These are phyloP conservation scores for Furcifer pardalis DNA, from an alignment of 2,797 vertebrate species.

Conservation along the genomic window DNA sequence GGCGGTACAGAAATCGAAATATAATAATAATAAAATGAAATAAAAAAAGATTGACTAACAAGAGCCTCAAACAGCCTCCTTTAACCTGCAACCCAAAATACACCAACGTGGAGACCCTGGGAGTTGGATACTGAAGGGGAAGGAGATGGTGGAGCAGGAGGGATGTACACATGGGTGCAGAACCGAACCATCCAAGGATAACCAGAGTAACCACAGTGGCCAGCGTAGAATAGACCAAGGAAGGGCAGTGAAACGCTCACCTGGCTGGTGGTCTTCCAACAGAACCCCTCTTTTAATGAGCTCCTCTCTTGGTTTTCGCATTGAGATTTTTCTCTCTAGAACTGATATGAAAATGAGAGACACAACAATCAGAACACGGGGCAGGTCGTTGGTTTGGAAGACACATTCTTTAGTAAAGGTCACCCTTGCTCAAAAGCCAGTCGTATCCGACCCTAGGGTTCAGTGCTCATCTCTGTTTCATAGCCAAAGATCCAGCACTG, in stretches of 20 bases:
- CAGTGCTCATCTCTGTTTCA: too few relatives aligned
- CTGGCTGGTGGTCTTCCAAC: slow-evolving; percentile 91
- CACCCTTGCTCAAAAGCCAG: too few relatives aligned
- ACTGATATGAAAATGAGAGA: slow-evolving; percentile 80
- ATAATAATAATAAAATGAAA: too few relatives aligned
- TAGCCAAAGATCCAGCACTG: too few relatives aligned
- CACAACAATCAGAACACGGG: slow-evolving; percentile 67
- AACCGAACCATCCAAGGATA: slow-evolving; percentile 23
- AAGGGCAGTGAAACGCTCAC: slow-evolving; percentile 77
- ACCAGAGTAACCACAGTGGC: slow-evolving; percentile 33
- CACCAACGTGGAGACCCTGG: not conserved
- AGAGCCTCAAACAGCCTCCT: too few relatives aligned
- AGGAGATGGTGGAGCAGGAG: not conserved
- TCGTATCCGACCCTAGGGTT: too few relatives aligned
- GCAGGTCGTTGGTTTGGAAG: slow-evolving; percentile 13
- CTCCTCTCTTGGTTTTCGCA: slow-evolving; percentile 94
- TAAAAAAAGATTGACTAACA: too few relatives aligned
- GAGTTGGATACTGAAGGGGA: not conserved
- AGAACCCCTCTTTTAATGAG: slow-evolving; percentile 96
- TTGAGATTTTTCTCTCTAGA: slow-evolving; percentile 98
- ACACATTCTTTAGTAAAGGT: not conserved
- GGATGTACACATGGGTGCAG: not conserved
- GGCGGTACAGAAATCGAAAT: too few relatives aligned
- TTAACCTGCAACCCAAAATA: not conserved
- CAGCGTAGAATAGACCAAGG: slow-evolving; percentile 43